These are phyloP conservation scores for Sepiola atlantica DNA, from an alignment of 2,888 invertebrate species.

Conservation along the genomic window DNA sequence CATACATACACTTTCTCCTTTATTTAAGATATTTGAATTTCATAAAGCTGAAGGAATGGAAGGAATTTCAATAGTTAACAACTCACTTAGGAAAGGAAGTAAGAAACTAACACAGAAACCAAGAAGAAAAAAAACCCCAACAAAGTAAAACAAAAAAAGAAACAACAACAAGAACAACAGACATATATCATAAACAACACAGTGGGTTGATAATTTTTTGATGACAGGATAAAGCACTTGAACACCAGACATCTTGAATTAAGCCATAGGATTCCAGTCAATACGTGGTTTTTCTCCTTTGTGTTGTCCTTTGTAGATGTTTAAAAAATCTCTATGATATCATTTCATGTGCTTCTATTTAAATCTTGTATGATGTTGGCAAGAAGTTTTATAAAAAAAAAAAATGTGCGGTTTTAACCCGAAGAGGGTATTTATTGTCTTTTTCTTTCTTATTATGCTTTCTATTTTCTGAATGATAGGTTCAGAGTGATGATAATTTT, in stretches of 20 bases:
- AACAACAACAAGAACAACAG: not conserved
- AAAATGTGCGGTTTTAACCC: too few species aligned
- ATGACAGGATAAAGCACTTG: constrained; percentile 32
- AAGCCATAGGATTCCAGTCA: not conserved
- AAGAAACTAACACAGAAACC: not conserved
- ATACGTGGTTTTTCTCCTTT: not conserved
- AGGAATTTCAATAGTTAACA: not conserved
- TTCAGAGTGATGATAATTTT: too few species aligned
- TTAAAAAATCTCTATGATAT: not conserved
- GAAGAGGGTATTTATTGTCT: too few species aligned
- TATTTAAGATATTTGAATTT: not conserved
- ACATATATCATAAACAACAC: constrained; percentile 16
- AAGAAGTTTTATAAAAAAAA: too few species aligned
- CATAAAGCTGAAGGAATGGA: constrained; percentile 22
- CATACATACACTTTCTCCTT: too few species aligned
- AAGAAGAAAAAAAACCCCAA: not conserved
- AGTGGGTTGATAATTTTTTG: not conserved
- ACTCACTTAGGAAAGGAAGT: not conserved
- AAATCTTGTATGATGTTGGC: too few species aligned
- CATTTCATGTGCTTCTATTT: not conserved
- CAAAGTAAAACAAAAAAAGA: not conserved
- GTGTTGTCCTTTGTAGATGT: not conserved
- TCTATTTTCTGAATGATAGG: too few species aligned
- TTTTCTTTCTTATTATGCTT: too few species aligned
- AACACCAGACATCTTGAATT: constrained; percentile 32